Percentiles rank a stretch among this genome's conserved stretches.
These are phyloP conservation scores for Tortrix viridana DNA, from an alignment of 2,888 invertebrate genomes.

Conservation along the genomic window DNA sequence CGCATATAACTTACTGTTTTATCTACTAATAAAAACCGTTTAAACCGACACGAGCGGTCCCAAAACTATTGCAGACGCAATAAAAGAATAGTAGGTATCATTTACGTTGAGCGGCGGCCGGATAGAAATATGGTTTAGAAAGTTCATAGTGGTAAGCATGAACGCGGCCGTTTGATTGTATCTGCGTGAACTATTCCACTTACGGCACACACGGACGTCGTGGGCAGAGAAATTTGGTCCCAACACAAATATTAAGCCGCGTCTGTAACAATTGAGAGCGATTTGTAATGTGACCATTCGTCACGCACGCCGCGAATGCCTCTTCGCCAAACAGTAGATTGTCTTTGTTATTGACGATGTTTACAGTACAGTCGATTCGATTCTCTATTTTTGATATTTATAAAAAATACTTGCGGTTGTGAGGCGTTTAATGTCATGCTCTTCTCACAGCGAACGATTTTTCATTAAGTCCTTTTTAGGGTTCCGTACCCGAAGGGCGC, in stretches of 20 bases:
- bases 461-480: too few relatives aligned
- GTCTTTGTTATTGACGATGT: constrained; percentile 12
- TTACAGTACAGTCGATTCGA: constrained; percentile 15
- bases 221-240: constrained; percentile 74
- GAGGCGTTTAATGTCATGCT: too few relatives aligned
- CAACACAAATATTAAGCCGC: constrained; percentile 63
- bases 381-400: constrained; percentile 5
- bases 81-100: constrained; percentile 32
- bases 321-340: constrained; percentile 39
- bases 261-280: constrained; percentile 68
- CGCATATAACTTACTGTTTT: constrained; percentile 17
- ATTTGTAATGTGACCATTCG: constrained; percentile 66
- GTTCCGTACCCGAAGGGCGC: too few relatives aligned
- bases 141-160: constrained; percentile 63
- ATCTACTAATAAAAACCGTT: constrained; percentile 25
- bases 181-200: constrained; percentile 67
- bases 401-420: too few relatives aligned
- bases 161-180: constrained; percentile 66
- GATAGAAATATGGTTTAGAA: constrained; percentile 69
- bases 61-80: constrained; percentile 20
- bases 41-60: constrained; percentile 13
- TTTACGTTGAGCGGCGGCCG: constrained; percentile 29
- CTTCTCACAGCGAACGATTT: too few relatives aligned
- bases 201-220: constrained; percentile 64
- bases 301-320: constrained; percentile 54